Evolutionary conservation across 2,797 vertebrate species (phyloP), one percentile per base, ranked within the genome.

Genomic region (Gouania willdenowi): DNA sequence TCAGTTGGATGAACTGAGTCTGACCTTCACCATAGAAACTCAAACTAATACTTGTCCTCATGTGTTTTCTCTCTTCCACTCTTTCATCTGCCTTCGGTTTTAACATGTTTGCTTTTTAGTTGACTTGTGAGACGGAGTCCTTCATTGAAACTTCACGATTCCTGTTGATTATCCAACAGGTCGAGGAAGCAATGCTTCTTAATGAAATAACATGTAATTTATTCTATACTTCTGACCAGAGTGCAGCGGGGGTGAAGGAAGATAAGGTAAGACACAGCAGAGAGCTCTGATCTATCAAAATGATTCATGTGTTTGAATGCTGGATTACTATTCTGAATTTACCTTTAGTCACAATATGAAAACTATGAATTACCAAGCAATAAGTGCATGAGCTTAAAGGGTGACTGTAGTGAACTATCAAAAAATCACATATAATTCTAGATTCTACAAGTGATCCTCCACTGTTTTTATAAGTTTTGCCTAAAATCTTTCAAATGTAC

Each of bases 211-310:
- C 88, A 64, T 91, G 81, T 89, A 82, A 90, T 86, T 79, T 90
- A 88, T 94, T 91, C 84, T 88, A 81, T 92, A 89, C 79, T 82
- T 88, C 89, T 88, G 89, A 90, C 88, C 89, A 91, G 89, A 91
- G 87, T 85, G 85, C 83, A 71, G 88, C 82, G 65, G 87, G 86
- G 82, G 84, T 87, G 80, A 86, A 87, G 73, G 87, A 90, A 71
- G 59, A 81, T 71, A 88, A 89, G 89, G 89, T 91, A 72, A 79
- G 85, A 77, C 29, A 25, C 41, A 22, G 43, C 31, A 35, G 29
- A 9, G 1, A n/a, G 16, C 24, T 25, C 4, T 8, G 10, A 1
- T 11, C 5, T 10, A 5, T 25, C 5, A 10, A n/a, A n/a, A 4
- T 5, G 5, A 9, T 8, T 8, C 2, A 5, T 2, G 25, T 25